phyloP scores from a whole-genome alignment of 2,113 vertebrate species.

The Indicator indicator region DNA sequence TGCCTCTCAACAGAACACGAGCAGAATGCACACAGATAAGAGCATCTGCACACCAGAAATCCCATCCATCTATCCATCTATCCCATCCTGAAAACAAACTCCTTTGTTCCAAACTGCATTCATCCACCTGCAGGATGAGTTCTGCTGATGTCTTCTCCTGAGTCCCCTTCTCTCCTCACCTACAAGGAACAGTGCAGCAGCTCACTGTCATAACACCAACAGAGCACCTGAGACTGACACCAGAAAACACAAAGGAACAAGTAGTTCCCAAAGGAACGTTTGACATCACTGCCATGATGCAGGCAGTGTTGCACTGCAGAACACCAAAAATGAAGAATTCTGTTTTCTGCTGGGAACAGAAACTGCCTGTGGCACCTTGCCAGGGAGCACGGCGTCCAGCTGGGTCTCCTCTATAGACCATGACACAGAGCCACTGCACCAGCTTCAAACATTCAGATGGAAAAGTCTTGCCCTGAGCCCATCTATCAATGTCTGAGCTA shows the following conservation, averaged over 20 bases:
- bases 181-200: not conserved
- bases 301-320: not conserved
- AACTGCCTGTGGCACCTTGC: not conserved
- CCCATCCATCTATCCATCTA: not conserved
- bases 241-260: not conserved
- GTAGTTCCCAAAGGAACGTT: not conserved
- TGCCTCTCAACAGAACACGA: not conserved
- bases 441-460: not conserved
- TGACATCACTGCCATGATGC: not conserved
- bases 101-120: not conserved
- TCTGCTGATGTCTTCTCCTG: not conserved
- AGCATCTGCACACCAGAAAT: not conserved
- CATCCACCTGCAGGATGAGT: not conserved
- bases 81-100: rapidly evolving
- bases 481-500: not conserved
- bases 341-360: not conserved
- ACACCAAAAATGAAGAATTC: not conserved
- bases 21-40: rapidly evolving
- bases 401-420: not conserved
- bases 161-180: not conserved
- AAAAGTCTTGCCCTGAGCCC: not conserved
- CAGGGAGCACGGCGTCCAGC: not conserved
- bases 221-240: not conserved
- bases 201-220: too few species aligned
- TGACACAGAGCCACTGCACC: not conserved